Conservation (phyloP, 2,888 invertebrate genomes). For the Lamellibrachia satsuma region DNA sequence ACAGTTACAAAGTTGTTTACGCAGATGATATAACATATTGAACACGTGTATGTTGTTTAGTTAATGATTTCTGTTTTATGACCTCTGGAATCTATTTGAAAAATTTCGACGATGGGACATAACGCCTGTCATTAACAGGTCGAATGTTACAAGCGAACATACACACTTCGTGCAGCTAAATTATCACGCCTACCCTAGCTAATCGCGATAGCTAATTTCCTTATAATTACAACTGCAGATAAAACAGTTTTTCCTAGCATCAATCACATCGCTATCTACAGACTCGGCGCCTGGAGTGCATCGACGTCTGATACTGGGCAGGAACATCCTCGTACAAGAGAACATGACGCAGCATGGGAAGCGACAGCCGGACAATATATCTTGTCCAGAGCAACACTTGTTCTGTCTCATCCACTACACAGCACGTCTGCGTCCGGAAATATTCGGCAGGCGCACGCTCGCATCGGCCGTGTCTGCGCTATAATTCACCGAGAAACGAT, state of each 20-base stretch:
- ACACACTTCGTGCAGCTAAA: not conserved
- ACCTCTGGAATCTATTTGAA: no score
- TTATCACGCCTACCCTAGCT: not conserved
- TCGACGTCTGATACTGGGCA: not conserved
- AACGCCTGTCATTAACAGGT: no score
- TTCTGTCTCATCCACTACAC: not conserved
- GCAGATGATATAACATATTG: no score
- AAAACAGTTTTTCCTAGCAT: not conserved
- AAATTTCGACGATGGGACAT: no score
- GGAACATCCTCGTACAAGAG: not conserved
- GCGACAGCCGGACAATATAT: not conserved
- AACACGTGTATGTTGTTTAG: no score
- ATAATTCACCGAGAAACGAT: not conserved
- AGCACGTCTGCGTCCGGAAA: not conserved
- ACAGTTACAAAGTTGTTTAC: no score
- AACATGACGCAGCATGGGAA: not conserved
- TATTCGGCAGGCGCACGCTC: not conserved
- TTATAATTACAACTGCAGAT: not conserved
- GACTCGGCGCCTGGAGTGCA: not conserved
- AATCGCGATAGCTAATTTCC: not conserved
- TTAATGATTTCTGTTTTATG: no score
- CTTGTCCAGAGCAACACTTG: not conserved
- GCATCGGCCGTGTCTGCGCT: not conserved
- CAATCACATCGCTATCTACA: not conserved
- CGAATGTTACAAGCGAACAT: not conserved